A percentile compares a stretch with the other conserved stretches of the same genome.
Conservation (phyloP, 2,797 vertebrate species). For the Acanthiza pusilla region DNA sequence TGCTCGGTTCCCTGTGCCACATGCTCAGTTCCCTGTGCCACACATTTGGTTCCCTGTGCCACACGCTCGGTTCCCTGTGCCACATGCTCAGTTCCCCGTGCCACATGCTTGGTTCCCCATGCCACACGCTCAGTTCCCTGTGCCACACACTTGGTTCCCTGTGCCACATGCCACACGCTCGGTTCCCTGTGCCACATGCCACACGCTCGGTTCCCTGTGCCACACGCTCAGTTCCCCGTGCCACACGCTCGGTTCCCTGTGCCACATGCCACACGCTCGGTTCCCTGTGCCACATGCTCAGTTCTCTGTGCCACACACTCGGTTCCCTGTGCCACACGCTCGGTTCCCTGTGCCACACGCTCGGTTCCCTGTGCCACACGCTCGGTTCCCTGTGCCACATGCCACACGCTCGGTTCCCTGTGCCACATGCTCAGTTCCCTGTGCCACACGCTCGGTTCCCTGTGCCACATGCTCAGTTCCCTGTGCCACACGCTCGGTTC, state of each 20-base stretch:
- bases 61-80: too few relatives aligned
- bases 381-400: not conserved
- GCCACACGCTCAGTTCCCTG: fast-evolving
- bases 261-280: not conserved
- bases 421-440: too few relatives aligned
- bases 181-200: too few relatives aligned
- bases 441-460: not conserved
- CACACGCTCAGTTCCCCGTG: fast-evolving
- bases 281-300: not conserved
- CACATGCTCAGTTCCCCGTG: fast-evolving
- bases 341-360: not conserved
- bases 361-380: fast-evolving
- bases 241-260: not conserved
- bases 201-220: not conserved
- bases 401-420: too few relatives aligned
- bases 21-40: not conserved
- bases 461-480: fast-evolving
- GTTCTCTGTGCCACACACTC: not conserved
- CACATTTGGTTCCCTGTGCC: not conserved
- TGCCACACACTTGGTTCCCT: not conserved
- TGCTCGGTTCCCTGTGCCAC: too few relatives aligned
- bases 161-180: too few relatives aligned
- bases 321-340: fast-evolving
- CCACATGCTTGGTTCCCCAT: not conserved
- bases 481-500: fast-evolving